Base-by-base conservation (phyloP, 2,888 invertebrate genomes). In the Zaprionus bogoriensis region DNA sequence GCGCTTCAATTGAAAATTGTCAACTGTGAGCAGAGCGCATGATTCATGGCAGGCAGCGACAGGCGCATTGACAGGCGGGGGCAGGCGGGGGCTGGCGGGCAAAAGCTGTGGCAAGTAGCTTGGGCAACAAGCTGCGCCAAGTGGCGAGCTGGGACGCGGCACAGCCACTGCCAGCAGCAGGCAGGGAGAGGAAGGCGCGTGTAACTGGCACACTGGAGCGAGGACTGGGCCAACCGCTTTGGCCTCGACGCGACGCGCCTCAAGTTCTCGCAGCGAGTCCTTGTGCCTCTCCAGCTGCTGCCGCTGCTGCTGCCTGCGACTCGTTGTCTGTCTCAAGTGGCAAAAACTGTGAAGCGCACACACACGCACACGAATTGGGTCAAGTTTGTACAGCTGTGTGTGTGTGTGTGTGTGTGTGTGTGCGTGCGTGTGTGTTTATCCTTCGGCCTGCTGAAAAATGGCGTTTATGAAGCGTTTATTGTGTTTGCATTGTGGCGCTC, bases 381-480 rank as follows among this genome's bases (percentile, higher is more conserved):
- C 32, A 32, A 32, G 32, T 32, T 32, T 32, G 32, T 32, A 17
- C 32, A 32, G 14, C 14, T 32, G 32, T 32, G 14, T 5, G 32
- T 32, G 30, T 17, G 14, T 36, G 32, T 30, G 30, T 12, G 45
- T 46, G 51, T 42, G 51, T 38, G 72, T 74, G 62, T 74, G 78
- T 78, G 39, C 3, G 46, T 54, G 58, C 51, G 60, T 51, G 77
- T 77, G 68, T 79, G 82, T 81, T 82, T 77, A 73, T 75, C 65
- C 75, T 74, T 69, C 69, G 68, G 70, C 73, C 74, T 70, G 70
- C 70, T 83, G 83, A 73, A 85, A 85, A 77, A 83, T 85, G 86
- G 86, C 79, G 83, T 79, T 82, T 82, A 85, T 85, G 86, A 82
- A 82, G 80, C 86, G 83, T 83, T 85, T 82, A 85, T 82, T 82